A percentile compares a stretch with the other conserved stretches of the same genome.
These are phyloP conservation scores for Cephalopholis sonnerati DNA, from an alignment of 2,113 vertebrate species.

Conservation along the genomic window DNA sequence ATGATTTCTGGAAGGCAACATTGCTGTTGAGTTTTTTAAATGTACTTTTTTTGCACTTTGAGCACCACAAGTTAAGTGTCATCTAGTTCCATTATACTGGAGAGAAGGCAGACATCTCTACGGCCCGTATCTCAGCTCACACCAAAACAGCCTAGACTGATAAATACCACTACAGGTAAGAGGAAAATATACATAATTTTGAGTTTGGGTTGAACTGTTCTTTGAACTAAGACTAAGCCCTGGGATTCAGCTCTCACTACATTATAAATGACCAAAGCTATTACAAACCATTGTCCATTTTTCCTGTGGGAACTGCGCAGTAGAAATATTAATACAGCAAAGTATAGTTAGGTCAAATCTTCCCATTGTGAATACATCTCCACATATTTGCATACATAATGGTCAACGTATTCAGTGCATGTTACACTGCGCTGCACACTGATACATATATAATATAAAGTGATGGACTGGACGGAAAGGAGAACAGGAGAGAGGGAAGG, in stretches of 20 bases:
- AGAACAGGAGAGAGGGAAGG: constrained; percentile 13
- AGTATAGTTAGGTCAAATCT: constrained; percentile 8
- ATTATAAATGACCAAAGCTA: constrained; percentile 36
- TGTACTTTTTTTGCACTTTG: no score
- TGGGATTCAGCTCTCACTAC: constrained; percentile 6
- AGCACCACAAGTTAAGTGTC: no score
- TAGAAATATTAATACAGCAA: constrained; percentile 29
- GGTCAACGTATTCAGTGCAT: constrained; percentile 24
- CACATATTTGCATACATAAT: constrained; percentile 36
- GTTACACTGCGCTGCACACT: constrained; percentile 9
- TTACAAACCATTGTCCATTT: constrained; percentile 12
- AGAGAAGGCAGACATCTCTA: no score
- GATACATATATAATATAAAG: constrained; percentile 3
- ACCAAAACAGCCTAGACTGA: no score
- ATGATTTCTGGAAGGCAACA: no score
- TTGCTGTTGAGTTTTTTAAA: no score
- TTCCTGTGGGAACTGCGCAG: background rate
- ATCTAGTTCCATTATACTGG: no score
- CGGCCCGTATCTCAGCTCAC: no score
- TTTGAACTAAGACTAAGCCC: background rate
- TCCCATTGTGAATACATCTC: constrained; percentile 24
- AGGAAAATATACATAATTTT: no score
- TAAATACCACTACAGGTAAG: no score
- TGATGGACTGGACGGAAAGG: constrained; percentile 22
- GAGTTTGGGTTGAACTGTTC: no score